Base-by-base conservation (phyloP, 1,140 invertebrate genomes). In the Heliconius congener region DNA sequence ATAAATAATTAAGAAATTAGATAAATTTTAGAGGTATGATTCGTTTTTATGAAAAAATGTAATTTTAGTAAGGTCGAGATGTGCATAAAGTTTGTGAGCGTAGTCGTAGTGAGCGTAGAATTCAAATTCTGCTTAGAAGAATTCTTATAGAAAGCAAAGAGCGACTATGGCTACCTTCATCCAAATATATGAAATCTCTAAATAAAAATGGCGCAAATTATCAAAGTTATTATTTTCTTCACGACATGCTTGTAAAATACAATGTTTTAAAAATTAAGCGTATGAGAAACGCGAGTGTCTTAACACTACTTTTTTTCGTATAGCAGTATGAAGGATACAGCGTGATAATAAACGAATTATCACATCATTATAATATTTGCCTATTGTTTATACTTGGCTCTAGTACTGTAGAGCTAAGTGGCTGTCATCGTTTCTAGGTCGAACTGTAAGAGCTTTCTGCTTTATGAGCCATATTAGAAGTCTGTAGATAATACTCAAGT, bases 391-490 rank as follows among this genome's bases (percentile, higher is more conserved):
- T 66, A 30, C 60, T 23, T 57, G 19, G 13, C 60, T 66, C 27
- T 27, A 11, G 60, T 66, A 4, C 9, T 66, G 23, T 16, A 66
- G 60, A 66, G 73, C 8, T 71, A 79, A 79, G 73, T 71, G 19
- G 73, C 57, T 79, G 73, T 79, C 78, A 79, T n/a, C 27, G 73
- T 75, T 75, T 74, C 73, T 79, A 50, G 78, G 78, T 71, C 78
- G 71, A 66, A 73, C 71, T 72, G 52, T 78, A 79, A 79, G 60
- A 79, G 77, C 77, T 70, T 75, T 74, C 60, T 55, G 66, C 30
- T 79, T 75, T 79, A 79, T 79, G 73, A 66, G 60, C 60, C 60
- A 66, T 66, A 66, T 66, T 66, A 66, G 60, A 66, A 66, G 23
- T 27, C 27, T 27, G 60, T 66, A 66, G 60, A 66, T 66, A 66